These are phyloP conservation scores for Drosophila azteca DNA, from an alignment of 1,140 invertebrate species.

Conservation along the genomic window DNA sequence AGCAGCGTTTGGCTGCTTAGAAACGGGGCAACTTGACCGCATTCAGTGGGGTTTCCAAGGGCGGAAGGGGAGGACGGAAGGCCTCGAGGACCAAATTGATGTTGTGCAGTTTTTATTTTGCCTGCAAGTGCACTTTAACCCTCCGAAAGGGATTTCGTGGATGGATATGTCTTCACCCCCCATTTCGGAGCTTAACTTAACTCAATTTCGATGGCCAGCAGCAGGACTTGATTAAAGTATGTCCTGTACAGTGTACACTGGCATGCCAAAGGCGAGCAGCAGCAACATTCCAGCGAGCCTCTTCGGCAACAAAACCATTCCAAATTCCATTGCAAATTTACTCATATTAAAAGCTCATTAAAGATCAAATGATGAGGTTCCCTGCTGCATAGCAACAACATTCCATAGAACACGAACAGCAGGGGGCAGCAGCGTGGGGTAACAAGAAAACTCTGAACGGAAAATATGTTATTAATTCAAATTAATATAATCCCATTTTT, in stretches of 20 bases:
- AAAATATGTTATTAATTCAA: conserved; percentile 83
- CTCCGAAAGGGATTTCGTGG: neutral
- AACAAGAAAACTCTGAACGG: conserved; percentile 45
- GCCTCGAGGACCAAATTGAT: conserved; percentile 42
- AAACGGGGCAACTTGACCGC: conserved; percentile 40
- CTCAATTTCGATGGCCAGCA: conserved; percentile 16
- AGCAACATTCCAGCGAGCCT: conserved; percentile 28
- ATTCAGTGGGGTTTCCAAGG: neutral
- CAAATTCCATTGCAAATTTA: conserved; percentile 67
- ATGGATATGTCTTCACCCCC: neutral
- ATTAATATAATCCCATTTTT: conserved; percentile 79
- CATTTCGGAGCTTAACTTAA: conserved; percentile 10
- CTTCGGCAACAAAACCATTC: conserved; percentile 20
- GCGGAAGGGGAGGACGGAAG: neutral
- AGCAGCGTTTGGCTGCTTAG: conserved; percentile 42
- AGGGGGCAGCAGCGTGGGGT: neutral
- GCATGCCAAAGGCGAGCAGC: conserved; percentile 16
- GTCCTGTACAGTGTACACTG: neutral
- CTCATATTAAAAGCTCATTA: conserved; percentile 74
- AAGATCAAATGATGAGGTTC: conserved; percentile 40
- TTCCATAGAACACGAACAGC: conserved; percentile 24
- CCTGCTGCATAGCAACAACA: conserved; percentile 48
- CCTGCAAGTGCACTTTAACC: conserved; percentile 40
- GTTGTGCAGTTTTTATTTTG: conserved; percentile 39
- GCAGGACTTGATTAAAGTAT: conserved; percentile 52